Percentiles rank a stretch among this genome's conserved stretches.
These are phyloP conservation scores for Orchesella cincta DNA, from an alignment of 1,140 invertebrate genomes.

Conservation along the genomic window DNA sequence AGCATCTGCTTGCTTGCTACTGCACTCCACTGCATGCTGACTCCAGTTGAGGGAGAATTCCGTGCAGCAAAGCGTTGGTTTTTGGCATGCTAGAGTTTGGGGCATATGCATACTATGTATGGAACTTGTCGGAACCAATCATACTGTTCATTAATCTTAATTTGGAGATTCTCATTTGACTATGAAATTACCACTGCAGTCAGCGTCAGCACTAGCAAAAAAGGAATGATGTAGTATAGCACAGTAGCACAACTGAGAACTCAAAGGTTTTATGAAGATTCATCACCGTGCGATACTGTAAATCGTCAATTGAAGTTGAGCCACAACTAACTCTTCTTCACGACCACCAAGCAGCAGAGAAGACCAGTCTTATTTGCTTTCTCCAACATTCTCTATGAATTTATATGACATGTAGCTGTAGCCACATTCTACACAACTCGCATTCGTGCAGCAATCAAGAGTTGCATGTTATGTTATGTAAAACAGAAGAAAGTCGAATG, in stretches of 20 bases:
- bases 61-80: not conserved
- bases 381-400: too few species aligned
- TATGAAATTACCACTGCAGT: not conserved
- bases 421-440: too few species aligned
- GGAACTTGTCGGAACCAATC: not conserved
- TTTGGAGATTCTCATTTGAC: not conserved
- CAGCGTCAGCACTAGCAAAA: not conserved
- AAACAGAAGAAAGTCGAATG: too few species aligned
- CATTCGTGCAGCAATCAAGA: too few species aligned
- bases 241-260: not conserved
- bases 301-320: not conserved
- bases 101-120: not conserved
- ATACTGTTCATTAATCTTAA: not conserved
- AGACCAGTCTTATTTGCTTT: too few species aligned
- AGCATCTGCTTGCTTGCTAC: not conserved
- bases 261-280: not conserved
- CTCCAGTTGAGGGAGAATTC: too few species aligned
- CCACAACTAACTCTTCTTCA: not conserved
- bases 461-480: too few species aligned
- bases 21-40: not conserved
- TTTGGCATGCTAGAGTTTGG: not conserved
- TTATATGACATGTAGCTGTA: too few species aligned
- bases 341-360: not conserved
- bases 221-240: too few species aligned
- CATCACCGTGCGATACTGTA: not conserved